A percentile compares a stretch with the other conserved stretches of the same genome.
Conservation (phyloP, 2,113 vertebrate genomes). For the Ahaetulla prasina region DNA sequence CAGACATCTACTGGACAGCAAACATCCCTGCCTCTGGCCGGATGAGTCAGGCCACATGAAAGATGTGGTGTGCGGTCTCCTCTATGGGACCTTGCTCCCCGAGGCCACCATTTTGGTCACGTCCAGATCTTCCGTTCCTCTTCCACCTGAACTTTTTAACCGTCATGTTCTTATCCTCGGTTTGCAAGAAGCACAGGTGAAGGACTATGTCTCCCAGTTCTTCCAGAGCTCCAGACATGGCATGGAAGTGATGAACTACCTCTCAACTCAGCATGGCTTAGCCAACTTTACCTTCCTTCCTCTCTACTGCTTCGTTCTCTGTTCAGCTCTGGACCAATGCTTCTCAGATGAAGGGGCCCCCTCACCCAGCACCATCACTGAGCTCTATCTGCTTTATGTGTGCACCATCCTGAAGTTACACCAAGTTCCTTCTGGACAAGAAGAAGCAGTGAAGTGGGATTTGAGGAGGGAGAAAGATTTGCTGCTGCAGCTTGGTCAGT, state of each 20-base stretch:
- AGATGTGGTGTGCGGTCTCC: slow-evolving; percentile 59
- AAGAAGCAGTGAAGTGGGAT: background rate
- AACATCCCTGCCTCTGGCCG: slow-evolving; percentile 36
- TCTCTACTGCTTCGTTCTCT: slow-evolving; percentile 71
- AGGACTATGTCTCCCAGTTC: slow-evolving; percentile 63
- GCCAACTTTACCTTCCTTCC: slow-evolving; percentile 69
- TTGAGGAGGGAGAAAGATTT: slow-evolving; percentile 32
- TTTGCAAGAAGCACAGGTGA: slow-evolving; percentile 64
- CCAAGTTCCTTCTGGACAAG: slow-evolving; percentile 1
- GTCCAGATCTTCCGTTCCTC: slow-evolving; percentile 53
- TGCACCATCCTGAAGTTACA: slow-evolving; percentile 61
- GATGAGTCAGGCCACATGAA: slow-evolving; percentile 37
- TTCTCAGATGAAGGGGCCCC: slow-evolving; percentile 32
- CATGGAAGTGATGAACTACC: slow-evolving; percentile 57
- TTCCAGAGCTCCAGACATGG: slow-evolving; percentile 53
- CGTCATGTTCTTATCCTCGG: slow-evolving; percentile 65
- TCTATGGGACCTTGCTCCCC: slow-evolving; percentile 62
- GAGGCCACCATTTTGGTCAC: slow-evolving; percentile 62
- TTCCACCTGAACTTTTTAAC: slow-evolving; percentile 58
- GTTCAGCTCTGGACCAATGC: slow-evolving; percentile 61
- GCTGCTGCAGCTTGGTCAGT: slow-evolving; percentile 56
- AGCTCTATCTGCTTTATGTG: slow-evolving; percentile 67
- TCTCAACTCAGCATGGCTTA: slow-evolving; percentile 57
- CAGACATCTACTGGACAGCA: slow-evolving; percentile 42
- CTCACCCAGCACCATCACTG: slow-evolving; percentile 64